Conservation (phyloP, 2,888 invertebrate genomes). For the Galeopsomyia nigrocyanea region DNA sequence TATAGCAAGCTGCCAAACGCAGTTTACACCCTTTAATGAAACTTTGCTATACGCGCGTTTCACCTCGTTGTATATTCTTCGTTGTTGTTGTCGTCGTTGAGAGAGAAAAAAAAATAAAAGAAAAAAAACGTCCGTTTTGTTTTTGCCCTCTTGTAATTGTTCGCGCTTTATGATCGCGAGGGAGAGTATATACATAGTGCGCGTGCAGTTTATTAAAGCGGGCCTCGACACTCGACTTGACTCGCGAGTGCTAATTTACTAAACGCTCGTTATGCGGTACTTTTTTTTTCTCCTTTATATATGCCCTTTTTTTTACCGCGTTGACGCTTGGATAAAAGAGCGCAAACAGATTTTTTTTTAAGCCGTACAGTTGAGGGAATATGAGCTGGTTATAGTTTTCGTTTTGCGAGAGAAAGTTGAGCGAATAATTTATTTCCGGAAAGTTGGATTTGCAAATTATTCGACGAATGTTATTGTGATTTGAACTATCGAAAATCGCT, state of each 20-base stretch:
- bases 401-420: too few species aligned
- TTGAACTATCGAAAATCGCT: too few species aligned
- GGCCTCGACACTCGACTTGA: neutral
- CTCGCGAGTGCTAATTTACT: constrained; percentile 35
- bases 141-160: constrained; percentile 4
- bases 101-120: too few species aligned
- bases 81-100: neutral
- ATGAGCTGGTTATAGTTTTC: too few species aligned
- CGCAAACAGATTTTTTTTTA: too few species aligned
- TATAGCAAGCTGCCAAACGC: constrained; percentile 43
- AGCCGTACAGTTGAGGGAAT: too few species aligned
- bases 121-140: too few species aligned
- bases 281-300: neutral
- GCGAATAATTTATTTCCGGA: too few species aligned
- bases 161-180: constrained; percentile 34
- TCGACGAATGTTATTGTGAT: too few species aligned
- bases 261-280: constrained; percentile 18
- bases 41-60: constrained; percentile 8
- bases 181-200: constrained; percentile 2
- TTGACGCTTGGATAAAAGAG: neutral
- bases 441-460: too few species aligned
- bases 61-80: constrained; percentile 19
- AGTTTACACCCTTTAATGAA: constrained; percentile 43
- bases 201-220: constrained; percentile 31
- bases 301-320: neutral